Evolutionary conservation across 2,113 vertebrate genomes (phyloP).

Genomic region (Marmota monax): DNA sequence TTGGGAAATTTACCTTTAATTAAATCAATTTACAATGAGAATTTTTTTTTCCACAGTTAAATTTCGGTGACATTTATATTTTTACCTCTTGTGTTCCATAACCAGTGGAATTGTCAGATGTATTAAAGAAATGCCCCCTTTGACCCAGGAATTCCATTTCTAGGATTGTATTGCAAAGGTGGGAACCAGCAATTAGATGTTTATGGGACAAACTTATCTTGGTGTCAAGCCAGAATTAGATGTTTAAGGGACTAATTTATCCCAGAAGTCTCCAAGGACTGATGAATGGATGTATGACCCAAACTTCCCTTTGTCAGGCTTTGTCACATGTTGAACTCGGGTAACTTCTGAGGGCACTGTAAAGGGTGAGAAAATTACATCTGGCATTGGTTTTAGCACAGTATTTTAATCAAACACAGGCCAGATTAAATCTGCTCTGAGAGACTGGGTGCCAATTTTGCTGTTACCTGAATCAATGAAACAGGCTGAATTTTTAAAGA

Average conservation of each 20-base stretch:
- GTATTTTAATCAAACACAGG: slow-evolving; percentile 66
- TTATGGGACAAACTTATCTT: background rate
- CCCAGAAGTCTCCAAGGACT: background rate
- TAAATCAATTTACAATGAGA: background rate
- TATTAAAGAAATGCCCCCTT: background rate
- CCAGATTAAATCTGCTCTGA: slow-evolving; percentile 51
- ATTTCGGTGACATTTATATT: slow-evolving; percentile 25
- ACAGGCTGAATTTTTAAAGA: background rate
- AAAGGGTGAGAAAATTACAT: background rate
- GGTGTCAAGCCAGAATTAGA: background rate
- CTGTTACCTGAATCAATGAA: slow-evolving; percentile 62
- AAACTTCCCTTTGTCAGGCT: rapidly evolving
- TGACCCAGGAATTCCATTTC: background rate
- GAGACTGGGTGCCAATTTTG: slow-evolving; percentile 1
- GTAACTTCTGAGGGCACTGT: background rate
- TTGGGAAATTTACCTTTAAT: slow-evolving; percentile 3
- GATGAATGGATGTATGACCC: background rate
- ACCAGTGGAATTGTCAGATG: background rate
- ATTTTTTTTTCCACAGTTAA: background rate
- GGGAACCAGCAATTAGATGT: background rate
- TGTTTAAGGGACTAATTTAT: background rate
- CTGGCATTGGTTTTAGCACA: background rate
- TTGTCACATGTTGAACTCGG: too few relatives aligned
- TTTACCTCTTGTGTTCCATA: background rate
- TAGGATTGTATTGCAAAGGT: background rate